Percentiles rank a stretch among this genome's conserved stretches.
phyloP scores from a whole-genome alignment of 2,797 vertebrate genomes.

The Cynopterus sphinx region DNA sequence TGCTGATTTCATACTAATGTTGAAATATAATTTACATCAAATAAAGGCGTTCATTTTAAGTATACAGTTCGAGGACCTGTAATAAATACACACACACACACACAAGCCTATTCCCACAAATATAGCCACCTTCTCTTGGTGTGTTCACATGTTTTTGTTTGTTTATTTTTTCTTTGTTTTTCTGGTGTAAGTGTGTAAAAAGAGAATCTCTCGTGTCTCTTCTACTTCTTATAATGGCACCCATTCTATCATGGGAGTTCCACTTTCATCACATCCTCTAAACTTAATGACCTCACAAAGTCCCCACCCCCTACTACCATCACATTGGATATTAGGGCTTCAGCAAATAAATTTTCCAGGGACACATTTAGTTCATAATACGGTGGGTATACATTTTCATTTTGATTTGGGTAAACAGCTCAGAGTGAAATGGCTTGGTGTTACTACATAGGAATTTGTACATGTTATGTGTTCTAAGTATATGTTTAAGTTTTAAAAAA shows the following conservation, averaged over 20 bases:
- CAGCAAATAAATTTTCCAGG: background rate
- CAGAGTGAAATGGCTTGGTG: too few species aligned
- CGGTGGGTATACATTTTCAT: too few species aligned
- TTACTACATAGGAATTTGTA: too few species aligned
- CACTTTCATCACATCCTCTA: background rate
- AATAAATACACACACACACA: background rate
- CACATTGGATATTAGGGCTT: background rate
- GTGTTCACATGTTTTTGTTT: too few species aligned
- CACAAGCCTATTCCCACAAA: background rate
- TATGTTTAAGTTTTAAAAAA: too few species aligned
- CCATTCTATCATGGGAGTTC: background rate
- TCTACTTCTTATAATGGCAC: background rate
- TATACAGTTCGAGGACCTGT: background rate
- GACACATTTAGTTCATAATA: background rate
- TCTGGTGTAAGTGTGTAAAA: too few species aligned
- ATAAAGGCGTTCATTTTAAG: background rate
- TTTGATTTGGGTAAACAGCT: too few species aligned
- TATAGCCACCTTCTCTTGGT: too few species aligned
- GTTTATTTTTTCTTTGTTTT: too few species aligned
- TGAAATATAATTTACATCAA: background rate
- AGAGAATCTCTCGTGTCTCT: too few species aligned
- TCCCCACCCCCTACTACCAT: background rate
- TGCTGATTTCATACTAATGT: background rate
- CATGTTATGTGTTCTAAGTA: too few species aligned
- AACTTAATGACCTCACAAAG: background rate